These are phyloP conservation scores for Proterorhinus semilunaris DNA, from an alignment of 2,113 vertebrate genomes.

Conservation along the genomic window DNA sequence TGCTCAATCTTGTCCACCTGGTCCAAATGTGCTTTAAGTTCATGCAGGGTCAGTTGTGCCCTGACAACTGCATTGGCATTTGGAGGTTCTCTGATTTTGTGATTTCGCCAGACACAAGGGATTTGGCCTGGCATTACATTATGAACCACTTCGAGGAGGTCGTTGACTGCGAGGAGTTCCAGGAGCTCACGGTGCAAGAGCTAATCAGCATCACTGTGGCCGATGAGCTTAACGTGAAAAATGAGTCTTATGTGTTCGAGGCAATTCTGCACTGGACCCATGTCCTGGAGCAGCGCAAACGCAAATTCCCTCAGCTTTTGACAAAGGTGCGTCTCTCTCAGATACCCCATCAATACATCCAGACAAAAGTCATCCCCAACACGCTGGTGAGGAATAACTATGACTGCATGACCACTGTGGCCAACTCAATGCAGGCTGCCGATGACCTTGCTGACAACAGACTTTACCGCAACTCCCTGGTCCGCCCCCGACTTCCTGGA, in stretches of 20 bases:
- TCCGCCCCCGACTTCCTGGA: conserved; percentile 23
- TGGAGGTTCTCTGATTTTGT: conserved; percentile 63
- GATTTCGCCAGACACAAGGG: conserved; percentile 57
- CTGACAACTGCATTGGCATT: conserved; percentile 75
- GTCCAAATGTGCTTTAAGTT: conserved; percentile 76
- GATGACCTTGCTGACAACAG: fast-evolving
- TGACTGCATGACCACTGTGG: not conserved
- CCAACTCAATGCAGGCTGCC: fast-evolving
- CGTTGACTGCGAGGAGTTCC: conserved; percentile 72
- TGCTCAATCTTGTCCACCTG: conserved; percentile 74
- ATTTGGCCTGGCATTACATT: conserved; percentile 76
- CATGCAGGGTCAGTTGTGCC: conserved; percentile 71
- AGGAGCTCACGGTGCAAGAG: conserved; percentile 75
- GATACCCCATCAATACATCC: not conserved
- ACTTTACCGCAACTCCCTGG: not conserved
- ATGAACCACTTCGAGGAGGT: conserved; percentile 78
- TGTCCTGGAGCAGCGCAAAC: not conserved
- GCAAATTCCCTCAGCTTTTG: conserved; percentile 19
- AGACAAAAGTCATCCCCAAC: not conserved
- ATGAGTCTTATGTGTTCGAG: conserved; percentile 22
- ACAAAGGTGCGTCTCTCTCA: conserved; percentile 16
- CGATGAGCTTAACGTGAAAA: conserved; percentile 43
- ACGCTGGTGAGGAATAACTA: conserved; percentile 4
- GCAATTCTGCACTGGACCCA: conserved; percentile 44
- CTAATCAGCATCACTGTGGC: conserved; percentile 72